Evolutionary conservation across 2,888 invertebrate genomes (phyloP).

Genomic region (Brachyptera risi): DNA sequence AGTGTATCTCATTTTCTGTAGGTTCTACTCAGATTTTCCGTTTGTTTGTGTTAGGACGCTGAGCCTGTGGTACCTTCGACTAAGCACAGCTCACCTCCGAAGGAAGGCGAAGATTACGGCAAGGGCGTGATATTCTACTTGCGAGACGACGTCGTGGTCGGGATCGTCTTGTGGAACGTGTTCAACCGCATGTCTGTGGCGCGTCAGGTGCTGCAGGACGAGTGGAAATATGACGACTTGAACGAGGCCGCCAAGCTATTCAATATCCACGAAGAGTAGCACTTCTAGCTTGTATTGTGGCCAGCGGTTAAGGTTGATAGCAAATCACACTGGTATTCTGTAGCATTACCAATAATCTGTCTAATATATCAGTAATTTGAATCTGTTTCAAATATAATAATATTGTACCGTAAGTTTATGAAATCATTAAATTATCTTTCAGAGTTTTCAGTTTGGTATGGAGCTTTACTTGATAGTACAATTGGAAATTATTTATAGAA

Average conservation of each 20-base stretch:
- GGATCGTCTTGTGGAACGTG: slow-evolving; percentile 92
- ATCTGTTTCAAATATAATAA: too few species aligned
- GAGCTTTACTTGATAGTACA: too few species aligned
- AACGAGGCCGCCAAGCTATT: slow-evolving; percentile 94
- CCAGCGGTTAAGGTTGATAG: too few species aligned
- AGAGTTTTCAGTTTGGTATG: too few species aligned
- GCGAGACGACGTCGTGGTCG: slow-evolving; percentile 77
- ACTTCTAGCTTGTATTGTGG: neutral
- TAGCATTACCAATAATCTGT: too few species aligned
- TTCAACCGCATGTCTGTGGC: slow-evolving; percentile 88
- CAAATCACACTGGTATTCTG: too few species aligned
- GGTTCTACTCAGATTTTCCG: too few species aligned
- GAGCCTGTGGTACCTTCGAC: slow-evolving; percentile 32
- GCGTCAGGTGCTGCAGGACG: slow-evolving; percentile 79
- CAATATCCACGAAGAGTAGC: slow-evolving; percentile 62
- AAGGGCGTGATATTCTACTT: slow-evolving; percentile 93
- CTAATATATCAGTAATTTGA: too few species aligned
- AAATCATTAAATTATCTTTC: too few species aligned
- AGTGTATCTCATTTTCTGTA: too few species aligned
- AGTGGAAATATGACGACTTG: slow-evolving; percentile 78
- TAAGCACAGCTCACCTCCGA: slow-evolving; percentile 34
- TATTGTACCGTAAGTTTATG: too few species aligned
- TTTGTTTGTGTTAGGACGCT: slow-evolving; percentile 18
- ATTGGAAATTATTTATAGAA: too few species aligned
- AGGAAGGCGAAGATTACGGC: slow-evolving; percentile 56